Conservation (phyloP, 2,797 vertebrate species). For the Vipera latastei region DNA sequence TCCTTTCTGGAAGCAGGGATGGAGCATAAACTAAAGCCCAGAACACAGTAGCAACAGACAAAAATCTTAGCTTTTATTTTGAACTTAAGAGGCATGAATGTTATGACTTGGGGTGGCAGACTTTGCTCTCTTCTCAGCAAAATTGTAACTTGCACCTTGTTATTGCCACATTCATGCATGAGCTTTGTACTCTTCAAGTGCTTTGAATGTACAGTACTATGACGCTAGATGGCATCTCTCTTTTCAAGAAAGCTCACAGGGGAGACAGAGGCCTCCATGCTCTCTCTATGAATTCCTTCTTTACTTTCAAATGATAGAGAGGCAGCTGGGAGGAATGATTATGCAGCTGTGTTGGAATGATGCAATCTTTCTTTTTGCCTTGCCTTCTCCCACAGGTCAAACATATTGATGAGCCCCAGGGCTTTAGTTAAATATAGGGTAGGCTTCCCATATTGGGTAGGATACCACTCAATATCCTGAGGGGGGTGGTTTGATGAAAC, state of each 20-base stretch:
- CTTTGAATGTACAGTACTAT: neutral
- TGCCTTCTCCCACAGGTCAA: neutral
- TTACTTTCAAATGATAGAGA: neutral
- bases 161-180: neutral
- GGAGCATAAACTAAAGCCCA: neutral
- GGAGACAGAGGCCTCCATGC: neutral
- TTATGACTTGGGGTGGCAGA: neutral
- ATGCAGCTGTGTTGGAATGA: constrained; percentile 2
- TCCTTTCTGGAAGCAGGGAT: neutral
- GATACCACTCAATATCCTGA: neutral
- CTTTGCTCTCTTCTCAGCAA: neutral
- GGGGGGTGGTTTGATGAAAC: neutral
- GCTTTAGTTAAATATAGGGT: constrained; percentile 9
- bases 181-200: neutral
- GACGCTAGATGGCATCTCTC: neutral
- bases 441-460: neutral
- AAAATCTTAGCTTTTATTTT: neutral
- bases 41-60: neutral
- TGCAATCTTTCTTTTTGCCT: neutral
- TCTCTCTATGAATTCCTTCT: neutral
- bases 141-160: neutral
- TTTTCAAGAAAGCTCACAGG: neutral
- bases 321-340: neutral
- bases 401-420: constrained; percentile 1
- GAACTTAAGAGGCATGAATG: neutral